A percentile compares a stretch with the other conserved stretches of the same genome.
Conservation (phyloP, 2,888 invertebrate genomes). For the Ctenicera cuprea region DNA sequence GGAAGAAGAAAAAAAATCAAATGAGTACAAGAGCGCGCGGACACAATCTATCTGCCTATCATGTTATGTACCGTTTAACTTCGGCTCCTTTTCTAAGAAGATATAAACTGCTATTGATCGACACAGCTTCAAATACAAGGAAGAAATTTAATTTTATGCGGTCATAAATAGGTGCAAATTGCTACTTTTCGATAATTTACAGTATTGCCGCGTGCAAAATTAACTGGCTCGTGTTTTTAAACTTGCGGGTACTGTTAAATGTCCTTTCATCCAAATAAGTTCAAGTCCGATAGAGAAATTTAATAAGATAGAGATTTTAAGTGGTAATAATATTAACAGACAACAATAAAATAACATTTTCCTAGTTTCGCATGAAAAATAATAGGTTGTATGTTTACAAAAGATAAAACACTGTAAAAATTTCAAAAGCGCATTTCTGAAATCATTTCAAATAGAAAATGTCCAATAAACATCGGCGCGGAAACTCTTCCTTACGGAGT, state of each 20-base stretch:
- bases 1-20: slow-evolving; percentile 19
- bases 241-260: neutral
- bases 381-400: no score
- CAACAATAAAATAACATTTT: no score
- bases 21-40: slow-evolving; percentile 22
- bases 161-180: slow-evolving; percentile 33
- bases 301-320: no score
- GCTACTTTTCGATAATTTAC: slow-evolving; percentile 28
- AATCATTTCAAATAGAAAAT: no score
- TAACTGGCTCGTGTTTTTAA: slow-evolving; percentile 1
- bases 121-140: neutral
- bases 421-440: no score
- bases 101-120: slow-evolving; percentile 15
- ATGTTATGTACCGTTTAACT: slow-evolving; percentile 24
- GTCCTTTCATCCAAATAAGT: no score
- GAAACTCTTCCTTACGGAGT: no score
- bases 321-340: no score
- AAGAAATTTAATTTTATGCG: slow-evolving; percentile 26
- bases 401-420: no score
- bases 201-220: neutral
- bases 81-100: slow-evolving; percentile 21
- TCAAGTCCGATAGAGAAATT: no score
- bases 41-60: slow-evolving; percentile 27
- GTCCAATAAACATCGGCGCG: no score
- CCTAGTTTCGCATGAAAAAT: no score